These are phyloP conservation scores for Agrilus cyanescens DNA, from an alignment of 2,888 invertebrate species.

Conservation along the genomic window DNA sequence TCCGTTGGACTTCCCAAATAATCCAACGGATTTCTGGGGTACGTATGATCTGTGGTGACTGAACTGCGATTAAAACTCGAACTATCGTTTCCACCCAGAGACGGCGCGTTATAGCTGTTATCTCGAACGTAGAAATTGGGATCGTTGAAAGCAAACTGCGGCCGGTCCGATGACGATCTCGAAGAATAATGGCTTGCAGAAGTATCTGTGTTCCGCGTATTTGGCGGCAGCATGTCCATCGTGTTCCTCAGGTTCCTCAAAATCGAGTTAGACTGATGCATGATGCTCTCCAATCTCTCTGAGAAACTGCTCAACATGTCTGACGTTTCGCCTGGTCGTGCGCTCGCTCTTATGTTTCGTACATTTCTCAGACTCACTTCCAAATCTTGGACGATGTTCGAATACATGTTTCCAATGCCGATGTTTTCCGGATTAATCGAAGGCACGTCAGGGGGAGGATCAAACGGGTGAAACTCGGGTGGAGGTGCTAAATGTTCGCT, in stretches of 20 bases:
- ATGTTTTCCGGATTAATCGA: conserved; percentile 25
- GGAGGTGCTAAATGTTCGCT: conserved; percentile 8
- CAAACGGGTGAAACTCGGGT: conserved; percentile 21
- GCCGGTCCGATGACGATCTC: conserved; percentile 6
- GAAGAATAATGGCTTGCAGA: conserved; percentile 1
- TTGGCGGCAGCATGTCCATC: conserved; percentile 25
- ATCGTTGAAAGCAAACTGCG: conserved; percentile 22
- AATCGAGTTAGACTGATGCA: conserved; percentile 32
- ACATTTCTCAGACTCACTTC: conserved; percentile 31
- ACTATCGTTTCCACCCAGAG: no score
- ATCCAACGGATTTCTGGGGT: no score
- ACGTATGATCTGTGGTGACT: no score
- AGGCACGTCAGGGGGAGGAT: conserved; percentile 23
- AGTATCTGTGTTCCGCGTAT: conserved; percentile 6
- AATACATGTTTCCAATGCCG: conserved; percentile 30
- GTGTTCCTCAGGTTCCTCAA: conserved; percentile 30
- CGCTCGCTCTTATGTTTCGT: conserved; percentile 25
- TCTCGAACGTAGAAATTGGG: conserved; percentile 26
- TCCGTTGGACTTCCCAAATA: conserved; percentile 17
- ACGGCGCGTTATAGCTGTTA: conserved; percentile 10
- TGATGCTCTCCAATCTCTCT: conserved; percentile 30
- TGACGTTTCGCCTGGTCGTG: conserved; percentile 27
- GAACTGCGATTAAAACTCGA: no score
- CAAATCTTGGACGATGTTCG: conserved; percentile 31
- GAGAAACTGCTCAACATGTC: conserved; percentile 32